These are phyloP conservation scores for Lutraria lutraria DNA, from an alignment of 2,888 invertebrate species.

Conservation along the genomic window DNA sequence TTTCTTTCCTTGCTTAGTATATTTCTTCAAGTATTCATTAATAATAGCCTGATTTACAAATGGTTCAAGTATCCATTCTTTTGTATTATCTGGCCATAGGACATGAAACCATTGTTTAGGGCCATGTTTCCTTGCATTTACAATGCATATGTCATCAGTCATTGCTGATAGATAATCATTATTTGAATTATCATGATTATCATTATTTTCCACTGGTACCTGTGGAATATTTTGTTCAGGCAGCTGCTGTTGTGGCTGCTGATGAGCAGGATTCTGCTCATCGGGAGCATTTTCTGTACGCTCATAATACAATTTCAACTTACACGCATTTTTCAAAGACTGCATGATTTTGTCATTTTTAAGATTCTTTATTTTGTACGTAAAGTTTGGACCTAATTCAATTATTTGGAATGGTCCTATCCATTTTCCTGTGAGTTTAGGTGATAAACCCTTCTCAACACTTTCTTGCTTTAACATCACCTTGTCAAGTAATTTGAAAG, in stretches of 20 bases:
- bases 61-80: slow-evolving; percentile 28
- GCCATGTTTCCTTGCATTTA: slow-evolving; percentile 32
- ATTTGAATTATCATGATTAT: neutral
- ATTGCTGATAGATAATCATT: slow-evolving; percentile 17
- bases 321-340: slow-evolving; percentile 45
- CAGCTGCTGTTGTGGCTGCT: no score
- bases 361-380: neutral
- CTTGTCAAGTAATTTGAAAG: neutral
- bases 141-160: slow-evolving; percentile 29
- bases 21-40: slow-evolving; percentile 8
- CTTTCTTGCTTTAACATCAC: slow-evolving; percentile 33
- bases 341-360: slow-evolving; percentile 33
- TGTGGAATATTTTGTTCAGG: neutral
- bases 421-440: slow-evolving; percentile 39
- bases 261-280: neutral
- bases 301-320: slow-evolving; percentile 54
- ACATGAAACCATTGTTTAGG: no score
- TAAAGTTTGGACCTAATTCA: neutral
- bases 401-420: slow-evolving; percentile 37
- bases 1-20: slow-evolving; percentile 37
- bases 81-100: no score
- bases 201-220: no score
- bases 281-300: neutral
- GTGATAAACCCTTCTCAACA: slow-evolving; percentile 37
- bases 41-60: slow-evolving; percentile 23